Base-by-base conservation (phyloP, 2,113 vertebrate genomes). In the Mastomys coucha region DNA sequence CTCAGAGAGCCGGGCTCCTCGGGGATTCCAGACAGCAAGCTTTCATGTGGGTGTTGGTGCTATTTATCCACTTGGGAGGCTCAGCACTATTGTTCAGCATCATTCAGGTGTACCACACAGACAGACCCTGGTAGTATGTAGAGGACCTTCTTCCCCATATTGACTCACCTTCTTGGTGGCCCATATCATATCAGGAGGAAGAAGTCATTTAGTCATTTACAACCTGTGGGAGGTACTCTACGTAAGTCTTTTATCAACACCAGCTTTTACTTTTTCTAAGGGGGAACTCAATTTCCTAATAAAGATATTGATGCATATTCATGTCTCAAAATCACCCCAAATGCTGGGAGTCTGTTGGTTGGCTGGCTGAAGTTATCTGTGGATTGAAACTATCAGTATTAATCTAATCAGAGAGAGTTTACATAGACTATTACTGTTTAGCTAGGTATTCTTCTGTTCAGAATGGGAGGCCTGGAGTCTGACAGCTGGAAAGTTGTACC, bases 401-500 rank as follows among this genome's bases (percentile, higher is more conserved):
- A 94, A 95, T 96, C 45, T 84, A 87, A 94, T 93, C 92, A 51
- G 94, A 63, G 36, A 86, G 63, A 81, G 42, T 73, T 81, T 95
- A 72, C n/a, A 91, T 67, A 67, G 70, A 75, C 58, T 39, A 14
- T 87, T 20, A 53, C 45, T 91, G 28, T 91, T 96, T 67, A 33
- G 58, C 22, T 92, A 94, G 70, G 88, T 84, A 63, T 67, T 95
- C 56, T 81, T 33, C 84, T 88, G 67, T 56, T 77, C 49, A 67
- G 36, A n/a, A 22, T 45, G 39, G 19, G 36, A 69, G 10, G 60
- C 60, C 90, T 91, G 53, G 88, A 96, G 51, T 36, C 82, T 36
- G 89, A 73, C 93, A 95, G 93, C 94, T 97, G 92, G 72, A 78
- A 67, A 96, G 86, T 85, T 91, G 75, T 88, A 86, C 89, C 89